Evolutionary conservation across 2,113 vertebrate species (phyloP), one percentile per base, ranked within the genome.

Genomic region (Pituophis catenifer): DNA sequence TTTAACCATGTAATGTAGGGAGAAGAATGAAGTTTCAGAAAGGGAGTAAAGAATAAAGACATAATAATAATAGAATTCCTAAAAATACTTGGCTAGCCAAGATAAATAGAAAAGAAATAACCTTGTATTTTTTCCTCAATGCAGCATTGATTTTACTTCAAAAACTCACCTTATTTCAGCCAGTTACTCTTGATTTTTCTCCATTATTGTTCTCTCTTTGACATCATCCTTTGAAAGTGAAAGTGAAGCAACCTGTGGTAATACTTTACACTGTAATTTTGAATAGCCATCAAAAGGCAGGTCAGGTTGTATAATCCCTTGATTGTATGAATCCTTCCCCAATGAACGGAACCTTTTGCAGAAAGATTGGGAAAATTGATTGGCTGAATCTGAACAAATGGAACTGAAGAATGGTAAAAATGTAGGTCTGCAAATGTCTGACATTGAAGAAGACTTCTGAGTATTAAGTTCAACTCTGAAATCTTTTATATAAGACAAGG

Each of bases 341-440:
- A 17, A 81, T 19, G 94, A 91, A 8, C 0, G 0, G 0, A 53
- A 44, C 0, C 9, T 90, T 88, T 92, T 38, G 24, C 48, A 62
- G 0, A 95, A 52, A 48, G 65, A 89, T 94, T 93, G 94, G 0
- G 89, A n/a, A 7, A 94, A 75, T 2, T 55, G 3, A 53, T 12
- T 3, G 3, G 90, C 55, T 24, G 94, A 3, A 17, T 85, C 86
- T 38, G 93, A 91, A 53, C 92, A 92, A 48, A 92, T 33, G 0
- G 95, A 93, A 9, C 29, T 90, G 10, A 91, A 94, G 55, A 94
- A 94, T 87, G 95, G 91, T 93, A 97, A 95, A 93, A 96, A 96
- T 5, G 96, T 96, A 53, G 95, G 97, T 86, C 94, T 96, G 0
- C 33, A 94, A n/a, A 94, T 93, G 11, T 93, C 58, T n/a, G 91